Conservation (phyloP, 1,140 invertebrate species). For the Asobara japonica region DNA sequence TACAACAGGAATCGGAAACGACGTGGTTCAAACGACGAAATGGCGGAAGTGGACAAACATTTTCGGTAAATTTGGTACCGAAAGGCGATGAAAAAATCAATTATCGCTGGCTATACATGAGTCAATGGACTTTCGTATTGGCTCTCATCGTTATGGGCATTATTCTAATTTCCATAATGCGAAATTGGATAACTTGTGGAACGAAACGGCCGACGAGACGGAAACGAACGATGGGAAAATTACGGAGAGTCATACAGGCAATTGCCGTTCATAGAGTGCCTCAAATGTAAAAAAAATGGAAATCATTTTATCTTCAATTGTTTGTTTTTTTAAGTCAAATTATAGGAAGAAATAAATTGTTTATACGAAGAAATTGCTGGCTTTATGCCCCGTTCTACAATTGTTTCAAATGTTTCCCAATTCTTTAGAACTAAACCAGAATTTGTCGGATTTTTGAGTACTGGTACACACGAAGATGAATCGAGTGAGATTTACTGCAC, state of each 20-base stretch:
- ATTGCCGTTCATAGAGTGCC: slow-evolving; percentile 60
- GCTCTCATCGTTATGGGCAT: slow-evolving; percentile 45
- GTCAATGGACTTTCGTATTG: slow-evolving; percentile 49
- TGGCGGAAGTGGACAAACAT: slow-evolving; percentile 38
- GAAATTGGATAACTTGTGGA: slow-evolving; percentile 51
- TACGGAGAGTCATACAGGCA: slow-evolving; percentile 61
- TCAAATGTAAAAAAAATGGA: slow-evolving; percentile 50
- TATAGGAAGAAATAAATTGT: too few species aligned
- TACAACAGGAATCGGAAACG: slow-evolving; percentile 55
- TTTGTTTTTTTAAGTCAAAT: too few species aligned
- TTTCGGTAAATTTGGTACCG: slow-evolving; percentile 13
- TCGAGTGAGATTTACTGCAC: too few species aligned
- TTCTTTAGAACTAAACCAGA: too few species aligned
- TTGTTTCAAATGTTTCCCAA: too few species aligned
- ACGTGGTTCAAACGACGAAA: slow-evolving; percentile 48
- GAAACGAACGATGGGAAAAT: slow-evolving; percentile 54
- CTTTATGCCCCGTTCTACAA: too few species aligned
- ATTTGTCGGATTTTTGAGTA: too few species aligned
- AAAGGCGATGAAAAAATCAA: slow-evolving; percentile 31
- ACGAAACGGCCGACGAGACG: slow-evolving; percentile 55
- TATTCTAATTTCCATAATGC: slow-evolving; percentile 50
- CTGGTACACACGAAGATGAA: too few species aligned
- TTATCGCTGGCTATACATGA: slow-evolving; percentile 32
- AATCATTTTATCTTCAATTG: not conserved
- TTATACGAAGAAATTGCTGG: too few species aligned